Conservation (phyloP, 2,888 invertebrate genomes). For the Drosophila mimica region DNA sequence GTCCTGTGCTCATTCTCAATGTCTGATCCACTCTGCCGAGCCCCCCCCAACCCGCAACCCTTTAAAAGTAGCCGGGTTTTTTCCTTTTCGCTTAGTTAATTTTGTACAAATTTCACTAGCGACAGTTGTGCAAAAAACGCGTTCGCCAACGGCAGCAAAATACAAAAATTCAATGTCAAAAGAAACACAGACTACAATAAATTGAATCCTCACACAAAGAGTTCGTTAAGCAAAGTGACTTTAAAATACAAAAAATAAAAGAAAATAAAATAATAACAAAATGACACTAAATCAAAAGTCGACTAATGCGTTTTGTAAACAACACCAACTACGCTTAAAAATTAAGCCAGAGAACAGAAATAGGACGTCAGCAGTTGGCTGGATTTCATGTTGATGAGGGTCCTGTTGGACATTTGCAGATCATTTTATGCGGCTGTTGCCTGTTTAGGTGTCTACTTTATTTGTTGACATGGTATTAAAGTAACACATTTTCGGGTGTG, state of each 20-base stretch:
- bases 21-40: background rate
- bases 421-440: slow-evolving; percentile 26
- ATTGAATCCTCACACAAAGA: slow-evolving; percentile 12
- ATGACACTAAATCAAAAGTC: slow-evolving; percentile 51
- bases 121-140: slow-evolving; percentile 76
- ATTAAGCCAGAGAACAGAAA: slow-evolving; percentile 38
- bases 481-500: background rate
- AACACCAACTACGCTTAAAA: slow-evolving; percentile 62
- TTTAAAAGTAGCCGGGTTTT: slow-evolving; percentile 23
- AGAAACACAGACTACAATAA: slow-evolving; percentile 11
- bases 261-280: background rate
- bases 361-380: slow-evolving; percentile 22
- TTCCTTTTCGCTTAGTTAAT: slow-evolving; percentile 63
- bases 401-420: slow-evolving; percentile 41
- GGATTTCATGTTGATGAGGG: slow-evolving; percentile 72
- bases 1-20: slow-evolving; percentile 5
- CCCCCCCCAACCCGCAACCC: background rate
- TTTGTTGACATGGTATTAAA: slow-evolving; percentile 36
- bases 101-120: slow-evolving; percentile 55
- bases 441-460: slow-evolving; percentile 11
- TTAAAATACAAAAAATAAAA: background rate
- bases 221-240: slow-evolving; percentile 30
- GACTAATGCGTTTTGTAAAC: slow-evolving; percentile 69
- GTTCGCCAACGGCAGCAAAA: slow-evolving; percentile 68
- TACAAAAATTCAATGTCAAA: slow-evolving; percentile 20